Conservation (phyloP, 1,140 invertebrate species). For the Anoplolepis gracilipes region DNA sequence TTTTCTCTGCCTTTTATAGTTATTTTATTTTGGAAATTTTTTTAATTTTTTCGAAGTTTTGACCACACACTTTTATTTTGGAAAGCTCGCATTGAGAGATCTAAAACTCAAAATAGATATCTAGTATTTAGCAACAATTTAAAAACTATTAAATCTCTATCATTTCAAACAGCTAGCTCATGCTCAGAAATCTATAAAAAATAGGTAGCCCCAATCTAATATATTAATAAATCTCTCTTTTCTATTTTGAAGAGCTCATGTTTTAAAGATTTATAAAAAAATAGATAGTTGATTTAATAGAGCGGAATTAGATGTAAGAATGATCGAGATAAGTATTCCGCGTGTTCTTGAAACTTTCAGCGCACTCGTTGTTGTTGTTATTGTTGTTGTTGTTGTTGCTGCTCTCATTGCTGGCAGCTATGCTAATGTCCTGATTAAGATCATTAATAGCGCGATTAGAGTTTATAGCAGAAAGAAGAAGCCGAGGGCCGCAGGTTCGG, state of each 20-base stretch:
- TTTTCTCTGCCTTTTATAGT: background rate
- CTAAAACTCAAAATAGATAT: conserved; percentile 11
- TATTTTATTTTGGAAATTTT: background rate
- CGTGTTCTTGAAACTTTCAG: conserved; percentile 55
- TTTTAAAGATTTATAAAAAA: conserved; percentile 31
- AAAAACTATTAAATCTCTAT: background rate
- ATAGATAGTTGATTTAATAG: conserved; percentile 13
- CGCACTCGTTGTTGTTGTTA: conserved; percentile 71
- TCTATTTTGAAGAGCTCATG: background rate
- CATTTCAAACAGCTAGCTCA: background rate
- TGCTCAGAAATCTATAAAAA: conserved; percentile 26
- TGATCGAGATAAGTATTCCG: conserved; percentile 44
- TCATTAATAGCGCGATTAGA: conserved; percentile 81
- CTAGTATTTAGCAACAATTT: background rate
- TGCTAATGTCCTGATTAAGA: conserved; percentile 75
- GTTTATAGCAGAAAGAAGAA: conserved; percentile 81
- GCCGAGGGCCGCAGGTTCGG: conserved; percentile 81
- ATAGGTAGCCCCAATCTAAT: conserved; percentile 19
- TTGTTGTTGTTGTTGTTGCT: conserved; percentile 64
- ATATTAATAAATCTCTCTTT: conserved; percentile 1
- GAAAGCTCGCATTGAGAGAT: background rate
- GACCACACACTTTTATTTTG: conserved; percentile 16
- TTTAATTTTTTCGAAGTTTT: conserved; percentile 43
- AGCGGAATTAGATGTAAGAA: conserved; percentile 27
- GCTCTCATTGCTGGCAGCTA: conserved; percentile 73